Base-by-base conservation (phyloP, 2,888 invertebrate genomes). In the Lucinisca nassula region DNA sequence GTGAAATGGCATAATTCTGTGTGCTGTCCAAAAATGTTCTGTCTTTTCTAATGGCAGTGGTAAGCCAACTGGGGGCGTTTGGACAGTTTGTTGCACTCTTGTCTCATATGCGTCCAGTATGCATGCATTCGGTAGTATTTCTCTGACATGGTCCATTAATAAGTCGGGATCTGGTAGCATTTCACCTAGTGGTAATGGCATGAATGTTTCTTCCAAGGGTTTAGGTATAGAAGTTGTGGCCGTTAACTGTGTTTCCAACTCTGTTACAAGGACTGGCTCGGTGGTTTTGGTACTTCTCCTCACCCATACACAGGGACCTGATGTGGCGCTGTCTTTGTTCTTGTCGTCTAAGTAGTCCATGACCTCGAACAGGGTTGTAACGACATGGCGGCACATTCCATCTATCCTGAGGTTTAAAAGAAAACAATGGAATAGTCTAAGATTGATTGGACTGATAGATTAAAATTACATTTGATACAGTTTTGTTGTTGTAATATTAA, bases 351-450 rank as follows among this genome's bases (percentile, higher is more conserved):
- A 12, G 45, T 51, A 82, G 45, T 82, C 77, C 30, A 77, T 67
- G 14, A 77, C 17, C 49, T 82, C 82, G 72, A 76, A 82, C 1
- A 82, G 38, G 24, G 76, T 67, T 1, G 82, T 72, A 1, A 82
- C 72, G 0, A 82, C 72, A 55, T 82, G 82, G 12, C 82, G 17
- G 38, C 82, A 82, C 12, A 24, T 38, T 1, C 82, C 82, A 82
- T 82, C 82, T 35, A 82, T 70, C 17, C 82, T 82, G 72, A 51
- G 67, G 38, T 32, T n/a, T 35, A 40, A 35, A 38, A 67, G 37
- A 37, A 72, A 51, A n/a, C n/a, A n/a, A n/a, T n/a, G n/a, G n/a
- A n/a, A n/a, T n/a, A n/a, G n/a, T n/a, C n/a, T n/a, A n/a, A n/a
- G n/a, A n/a, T n/a, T n/a, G n/a, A n/a, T n/a, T n/a, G n/a, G n/a